Evolutionary conservation across 2,888 invertebrate species (phyloP), one percentile per base, ranked within the genome.

Genomic region (Pediacus dermestoides): DNA sequence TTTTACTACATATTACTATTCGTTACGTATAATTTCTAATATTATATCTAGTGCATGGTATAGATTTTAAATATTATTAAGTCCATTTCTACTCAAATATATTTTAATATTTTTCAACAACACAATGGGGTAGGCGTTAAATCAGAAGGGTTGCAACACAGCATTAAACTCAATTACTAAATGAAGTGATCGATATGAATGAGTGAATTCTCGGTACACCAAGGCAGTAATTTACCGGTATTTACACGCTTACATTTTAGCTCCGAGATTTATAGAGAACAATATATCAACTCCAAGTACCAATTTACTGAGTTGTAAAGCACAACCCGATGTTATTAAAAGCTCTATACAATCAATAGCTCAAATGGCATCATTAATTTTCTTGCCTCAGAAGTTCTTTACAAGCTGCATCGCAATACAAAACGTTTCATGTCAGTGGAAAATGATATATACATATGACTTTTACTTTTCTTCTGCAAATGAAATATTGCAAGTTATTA

Each of bases 261-360:
- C 48, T 42, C 52, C 36, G 52, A 55, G 57, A 57, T 57, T 57
- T 57, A 57, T 56, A 49, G 56, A 50, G 55, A 52, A 56, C 57
- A 52, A 57, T 57, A 57, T 53, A 56, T 57, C 57, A 57, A 53
- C 52, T 53, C 55, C 50, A 57, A 57, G 57, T 56, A 57, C 57
- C 57, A 57, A 57, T 57, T 57, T 57, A 57, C 56, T 57, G 57
- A 57, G 57, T 57, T 57, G 57, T 57, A 57, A 57, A 57, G 57
- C 57, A 56, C 57, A 56, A 56, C 55, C 53, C 55, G 53, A 56
- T 57, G 57, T 57, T 57, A 57, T 57, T 57, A 57, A 57, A 57
- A 57, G 57, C 57, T 53, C 55, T 52, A 52, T 55, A 56, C 57
- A 57, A 57, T 57, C 57, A 57, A 57, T 57, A 56, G 56, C 57